phyloP scores from a whole-genome alignment of 1,140 invertebrate species.

The Vanessa atalanta region DNA sequence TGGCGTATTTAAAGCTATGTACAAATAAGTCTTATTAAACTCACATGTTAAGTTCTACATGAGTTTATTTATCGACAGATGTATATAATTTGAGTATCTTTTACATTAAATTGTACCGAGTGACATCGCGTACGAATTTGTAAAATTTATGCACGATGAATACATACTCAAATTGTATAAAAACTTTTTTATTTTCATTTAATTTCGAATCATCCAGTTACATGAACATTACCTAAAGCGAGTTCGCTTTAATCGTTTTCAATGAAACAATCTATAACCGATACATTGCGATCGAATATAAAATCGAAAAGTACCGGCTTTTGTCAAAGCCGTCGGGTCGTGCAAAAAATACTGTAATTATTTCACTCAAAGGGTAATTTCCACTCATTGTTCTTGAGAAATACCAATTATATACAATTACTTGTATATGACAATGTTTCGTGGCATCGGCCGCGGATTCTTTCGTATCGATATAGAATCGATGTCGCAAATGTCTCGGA shows the following conservation, averaged over 20 bases:
- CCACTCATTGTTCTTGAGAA: slow-evolving; percentile 78
- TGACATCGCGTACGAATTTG: slow-evolving; percentile 5
- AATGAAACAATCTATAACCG: slow-evolving; percentile 31
- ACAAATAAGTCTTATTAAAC: background rate
- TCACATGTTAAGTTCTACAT: background rate
- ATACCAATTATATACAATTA: slow-evolving; percentile 81
- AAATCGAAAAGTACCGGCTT: slow-evolving; percentile 64
- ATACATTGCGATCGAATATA: slow-evolving; percentile 52
- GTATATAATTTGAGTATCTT: slow-evolving; percentile 14
- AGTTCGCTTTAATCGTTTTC: slow-evolving; percentile 28
- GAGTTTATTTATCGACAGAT: slow-evolving; percentile 8
- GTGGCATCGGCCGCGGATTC: slow-evolving; percentile 55
- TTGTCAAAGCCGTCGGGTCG: slow-evolving; percentile 62
- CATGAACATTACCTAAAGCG: slow-evolving; percentile 19
- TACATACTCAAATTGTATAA: background rate
- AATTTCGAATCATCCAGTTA: slow-evolving; percentile 24
- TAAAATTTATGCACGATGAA: background rate
- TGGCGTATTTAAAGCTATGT: background rate
- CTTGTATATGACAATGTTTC: slow-evolving; percentile 75
- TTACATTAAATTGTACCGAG: slow-evolving; percentile 3
- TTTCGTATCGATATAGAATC: slow-evolving; percentile 69
- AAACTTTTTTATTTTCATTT: slow-evolving; percentile 17
- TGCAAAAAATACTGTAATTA: slow-evolving; percentile 72
- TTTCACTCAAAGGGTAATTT: slow-evolving; percentile 77
- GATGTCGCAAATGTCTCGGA: slow-evolving; percentile 57